Evolutionary conservation across 2,113 vertebrate species (phyloP).

Genomic region (Anguilla japonica): DNA sequence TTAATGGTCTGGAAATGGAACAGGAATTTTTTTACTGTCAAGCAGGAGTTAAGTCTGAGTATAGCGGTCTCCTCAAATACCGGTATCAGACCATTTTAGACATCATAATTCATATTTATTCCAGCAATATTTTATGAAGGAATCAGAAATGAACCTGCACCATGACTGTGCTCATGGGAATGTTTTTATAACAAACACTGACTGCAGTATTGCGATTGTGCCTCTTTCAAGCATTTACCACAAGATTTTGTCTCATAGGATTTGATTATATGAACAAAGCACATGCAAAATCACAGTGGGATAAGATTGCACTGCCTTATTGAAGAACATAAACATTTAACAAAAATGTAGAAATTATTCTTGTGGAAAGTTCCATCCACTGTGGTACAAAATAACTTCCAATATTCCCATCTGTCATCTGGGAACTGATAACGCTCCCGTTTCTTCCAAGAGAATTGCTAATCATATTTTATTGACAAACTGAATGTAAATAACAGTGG

Average conservation of each 20-base stretch:
- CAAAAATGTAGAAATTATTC: neutral
- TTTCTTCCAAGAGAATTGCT: neutral
- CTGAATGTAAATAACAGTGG: neutral
- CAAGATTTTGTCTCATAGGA: neutral
- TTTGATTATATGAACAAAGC: neutral
- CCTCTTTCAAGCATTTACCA: neutral
- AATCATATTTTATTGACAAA: neutral
- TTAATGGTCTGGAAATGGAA: neutral
- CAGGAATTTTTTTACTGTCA: neutral
- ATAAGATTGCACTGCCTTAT: neutral
- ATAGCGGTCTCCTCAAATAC: neutral
- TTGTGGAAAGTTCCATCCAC: neutral
- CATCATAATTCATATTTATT: neutral
- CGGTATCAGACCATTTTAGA: neutral
- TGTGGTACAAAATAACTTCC: neutral
- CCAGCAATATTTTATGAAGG: neutral
- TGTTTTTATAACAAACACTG: too few species aligned
- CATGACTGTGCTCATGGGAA: too few species aligned
- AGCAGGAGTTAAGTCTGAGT: neutral
- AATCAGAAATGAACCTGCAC: too few species aligned
- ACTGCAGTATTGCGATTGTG: too few species aligned
- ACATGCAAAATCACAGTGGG: neutral
- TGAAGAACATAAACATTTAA: neutral
- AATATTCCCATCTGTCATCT: neutral
- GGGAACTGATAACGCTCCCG: neutral